Evolutionary conservation across 2,797 vertebrate genomes (phyloP), one percentile per base, ranked within the genome.

Genomic region (Spinibarbus caldwelli): DNA sequence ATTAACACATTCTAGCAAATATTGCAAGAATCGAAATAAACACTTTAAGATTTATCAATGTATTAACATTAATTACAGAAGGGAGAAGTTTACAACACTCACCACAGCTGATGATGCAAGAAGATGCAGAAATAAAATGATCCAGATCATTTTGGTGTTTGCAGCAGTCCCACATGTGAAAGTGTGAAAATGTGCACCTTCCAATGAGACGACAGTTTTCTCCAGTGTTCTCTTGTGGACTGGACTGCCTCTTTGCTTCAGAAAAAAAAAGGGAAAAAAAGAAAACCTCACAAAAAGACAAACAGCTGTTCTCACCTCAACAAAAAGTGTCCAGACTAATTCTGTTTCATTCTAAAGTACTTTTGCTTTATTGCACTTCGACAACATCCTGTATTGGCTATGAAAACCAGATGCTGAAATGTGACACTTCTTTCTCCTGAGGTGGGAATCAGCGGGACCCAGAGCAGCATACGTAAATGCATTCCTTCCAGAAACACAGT

Each of bases 371-470:
- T 90, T 88, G 91, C 86, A 92, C 54, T 83, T 83, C 64, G 79
- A 83, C 85, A 91, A 90, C 89, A 91, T 94, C 92, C 93, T 93
- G 93, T 86, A 87, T 31, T 67, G 79, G 52, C 88, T 91, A 94
- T 93, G 88, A 92, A 91, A 94, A 93, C 87, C 94, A 95, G 93
- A 95, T 95, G 95, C 93, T 88, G 90, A 90, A 93, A 93, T 84
- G 49, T 77, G 81, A 92, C 88, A 89, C 91, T 87, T 84, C 31
- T 34, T 43, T 73, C 34, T 83, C 78, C 70, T 54, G 47, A 83
- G 41, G 67, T 84, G 86, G n/a, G n/a, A 88, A 81, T 45, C 88
- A 85, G 82, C 79, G 73, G 84, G 88, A 38, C 77, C 59, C 34
- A 66, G 26, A 59, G 70, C 59, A 64, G 79, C 75, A 80, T 86